Conservation (phyloP, 2,113 vertebrate genomes). For the Condylura cristata region DNA sequence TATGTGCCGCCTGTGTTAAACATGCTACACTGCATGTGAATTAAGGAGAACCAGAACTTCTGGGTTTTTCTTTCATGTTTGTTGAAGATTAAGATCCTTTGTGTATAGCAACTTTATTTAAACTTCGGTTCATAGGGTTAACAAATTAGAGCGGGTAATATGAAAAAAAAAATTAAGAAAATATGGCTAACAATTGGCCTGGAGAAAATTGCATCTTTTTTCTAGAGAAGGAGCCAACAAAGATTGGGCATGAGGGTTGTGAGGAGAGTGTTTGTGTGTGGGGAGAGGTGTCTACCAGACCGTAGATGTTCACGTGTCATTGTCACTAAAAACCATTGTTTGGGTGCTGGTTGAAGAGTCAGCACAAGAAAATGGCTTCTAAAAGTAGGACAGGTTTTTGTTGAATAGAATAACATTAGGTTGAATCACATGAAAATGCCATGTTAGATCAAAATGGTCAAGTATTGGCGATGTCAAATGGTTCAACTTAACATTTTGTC, state of each 20-base stretch:
- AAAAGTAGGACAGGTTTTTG: slow-evolving; percentile 42
- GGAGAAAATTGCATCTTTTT: background rate
- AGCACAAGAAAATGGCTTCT: slow-evolving; percentile 9
- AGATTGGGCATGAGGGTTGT: background rate
- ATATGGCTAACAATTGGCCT: background rate
- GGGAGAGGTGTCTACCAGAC: background rate
- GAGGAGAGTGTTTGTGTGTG: background rate
- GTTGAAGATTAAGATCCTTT: background rate
- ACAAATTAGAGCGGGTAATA: slow-evolving; percentile 34
- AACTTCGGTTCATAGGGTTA: background rate
- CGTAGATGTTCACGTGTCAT: background rate
- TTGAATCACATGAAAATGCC: slow-evolving; percentile 33
- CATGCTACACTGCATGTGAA: background rate
- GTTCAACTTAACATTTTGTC: slow-evolving; percentile 51
- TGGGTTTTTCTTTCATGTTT: slow-evolving; percentile 13
- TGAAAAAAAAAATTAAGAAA: background rate
- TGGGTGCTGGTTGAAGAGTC: slow-evolving; percentile 5
- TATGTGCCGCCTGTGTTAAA: background rate
- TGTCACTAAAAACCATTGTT: background rate
- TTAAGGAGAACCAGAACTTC: background rate
- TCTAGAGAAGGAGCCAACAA: slow-evolving; percentile 11
- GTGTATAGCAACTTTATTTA: background rate
- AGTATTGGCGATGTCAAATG: slow-evolving; percentile 44
- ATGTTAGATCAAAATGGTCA: slow-evolving; percentile 7
- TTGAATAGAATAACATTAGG: slow-evolving; percentile 41